A percentile compares a stretch with the other conserved stretches of the same genome.
Evolutionary conservation across 2,888 invertebrate species (phyloP).

Genomic region (Megalurothrips usitatus): DNA sequence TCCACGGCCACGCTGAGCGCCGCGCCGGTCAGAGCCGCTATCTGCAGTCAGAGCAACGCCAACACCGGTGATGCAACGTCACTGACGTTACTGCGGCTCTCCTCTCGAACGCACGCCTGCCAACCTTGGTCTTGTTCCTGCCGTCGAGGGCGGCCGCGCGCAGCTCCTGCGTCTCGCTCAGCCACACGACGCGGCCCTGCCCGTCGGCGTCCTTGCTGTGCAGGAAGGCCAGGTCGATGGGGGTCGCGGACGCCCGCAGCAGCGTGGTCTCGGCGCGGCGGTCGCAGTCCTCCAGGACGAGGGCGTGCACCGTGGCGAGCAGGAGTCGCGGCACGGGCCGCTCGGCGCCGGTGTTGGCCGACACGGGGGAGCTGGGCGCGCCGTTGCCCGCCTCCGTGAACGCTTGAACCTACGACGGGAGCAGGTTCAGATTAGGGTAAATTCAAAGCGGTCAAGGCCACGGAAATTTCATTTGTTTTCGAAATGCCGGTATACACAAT

Average conservation of each 20-base stretch:
- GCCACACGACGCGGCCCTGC: slow-evolving; percentile 39
- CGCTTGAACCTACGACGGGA: slow-evolving; percentile 64
- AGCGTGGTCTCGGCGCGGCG: slow-evolving; percentile 58
- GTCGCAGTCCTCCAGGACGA: slow-evolving; percentile 73
- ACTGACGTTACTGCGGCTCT: no score
- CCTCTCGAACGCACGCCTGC: not conserved
- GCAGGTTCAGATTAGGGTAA: slow-evolving; percentile 35
- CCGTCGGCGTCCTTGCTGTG: not conserved
- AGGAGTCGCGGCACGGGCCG: slow-evolving; percentile 75
- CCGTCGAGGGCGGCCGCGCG: slow-evolving; percentile 58
- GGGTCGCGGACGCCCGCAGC: slow-evolving; percentile 61
- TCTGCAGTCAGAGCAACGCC: slow-evolving; percentile 39
- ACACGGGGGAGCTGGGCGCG: slow-evolving; percentile 59
- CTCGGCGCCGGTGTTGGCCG: slow-evolving; percentile 64
- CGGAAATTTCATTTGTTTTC: no score
- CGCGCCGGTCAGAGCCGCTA: slow-evolving; percentile 55
- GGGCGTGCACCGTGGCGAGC: slow-evolving; percentile 65
- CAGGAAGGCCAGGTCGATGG: slow-evolving; percentile 60
- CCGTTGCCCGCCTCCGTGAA: slow-evolving; percentile 75
- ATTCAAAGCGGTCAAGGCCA: no score
- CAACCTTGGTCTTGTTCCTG: slow-evolving; percentile 43
- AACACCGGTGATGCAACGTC: no score
- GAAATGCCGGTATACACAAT: no score
- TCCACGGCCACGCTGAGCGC: slow-evolving; percentile 70
- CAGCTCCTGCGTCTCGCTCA: slow-evolving; percentile 67